Base-by-base conservation (phyloP, 2,888 invertebrate genomes). In the Idaea biselata region DNA sequence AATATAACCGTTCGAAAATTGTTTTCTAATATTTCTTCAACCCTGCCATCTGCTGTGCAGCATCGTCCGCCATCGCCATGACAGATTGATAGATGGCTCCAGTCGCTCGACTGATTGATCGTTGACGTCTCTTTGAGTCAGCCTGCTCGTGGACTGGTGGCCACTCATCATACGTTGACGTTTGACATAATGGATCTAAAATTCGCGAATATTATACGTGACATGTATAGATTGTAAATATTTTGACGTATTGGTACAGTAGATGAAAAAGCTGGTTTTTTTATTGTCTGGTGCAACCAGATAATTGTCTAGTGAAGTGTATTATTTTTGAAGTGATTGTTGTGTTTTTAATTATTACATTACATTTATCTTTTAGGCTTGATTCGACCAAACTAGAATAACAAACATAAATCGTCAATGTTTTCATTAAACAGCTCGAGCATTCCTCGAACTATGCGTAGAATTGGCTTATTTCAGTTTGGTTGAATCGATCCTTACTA, bases 71-170 rank as follows among this genome's bases (percentile, higher is more conserved):
- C 75, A 70, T 86, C 73, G 74, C 78, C 44, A 44, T 44, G 89
- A 89, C 89, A 86, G 77, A 83, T 88, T 91, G 91, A 91, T 91
- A 89, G 89, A 91, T 91, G 90, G 83, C 86, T 87, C 83, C 83
- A 86, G 84, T 84, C 84, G 78, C 79, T 76, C 69, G 79, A 76
- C 82, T 91, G 91, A 91, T 91, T 90, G 90, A 91, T 91, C 81
- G 84, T 77, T 87, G 89, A 88, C 85, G 80, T 81, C 84, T 81
- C 80, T 81, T 74, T 70, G 77, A 77, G 73, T 75, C 79, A 77
- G 79, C 78, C 78, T 65, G 73, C 70, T 67, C 71, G 69, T 69
- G 69, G 66, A 72, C 71, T 67, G 70, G 69, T 69, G 70, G 70
- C 64, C 58, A 67, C 67, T 67, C 64, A 66, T 68, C 68, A 65